These are phyloP conservation scores for Siniperca chuatsi DNA, from an alignment of 2,113 vertebrate genomes.

Conservation along the genomic window DNA sequence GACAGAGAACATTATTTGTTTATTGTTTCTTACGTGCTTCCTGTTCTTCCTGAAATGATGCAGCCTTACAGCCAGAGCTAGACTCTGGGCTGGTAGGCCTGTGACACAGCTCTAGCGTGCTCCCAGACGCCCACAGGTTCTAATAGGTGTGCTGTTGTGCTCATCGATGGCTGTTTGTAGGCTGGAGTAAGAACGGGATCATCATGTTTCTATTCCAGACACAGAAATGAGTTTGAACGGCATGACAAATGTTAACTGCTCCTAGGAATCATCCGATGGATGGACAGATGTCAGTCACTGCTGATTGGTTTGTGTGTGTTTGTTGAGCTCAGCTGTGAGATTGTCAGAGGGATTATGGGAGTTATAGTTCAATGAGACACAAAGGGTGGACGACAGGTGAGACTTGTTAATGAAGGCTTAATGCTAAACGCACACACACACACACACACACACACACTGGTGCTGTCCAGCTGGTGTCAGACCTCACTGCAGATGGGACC, in stretches of 20 bases:
- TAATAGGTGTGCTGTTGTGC: background rate
- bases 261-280: background rate
- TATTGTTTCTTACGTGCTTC: background rate
- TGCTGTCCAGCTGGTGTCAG: slow-evolving; percentile 56
- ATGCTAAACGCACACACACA: slow-evolving; percentile 19
- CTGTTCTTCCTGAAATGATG: background rate
- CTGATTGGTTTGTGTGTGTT: slow-evolving; percentile 17
- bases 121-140: too few species aligned
- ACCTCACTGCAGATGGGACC: slow-evolving; percentile 46
- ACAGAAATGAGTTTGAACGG: background rate
- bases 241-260: background rate
- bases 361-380: slow-evolving; percentile 53
- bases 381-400: slow-evolving; percentile 61
- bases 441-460: slow-evolving; percentile 6
- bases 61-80: too few species aligned
- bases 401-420: slow-evolving; percentile 62
- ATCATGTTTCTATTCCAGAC: background rate
- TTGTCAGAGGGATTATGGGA: slow-evolving; percentile 49
- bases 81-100: background rate
- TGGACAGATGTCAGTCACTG: background rate
- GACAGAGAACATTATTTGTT: background rate
- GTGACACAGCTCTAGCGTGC: background rate
- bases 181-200: background rate
- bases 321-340: slow-evolving; percentile 58
- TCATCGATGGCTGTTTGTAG: background rate